Base-by-base conservation (phyloP, 1,140 invertebrate genomes). In the Protaetia brevitarsis region DNA sequence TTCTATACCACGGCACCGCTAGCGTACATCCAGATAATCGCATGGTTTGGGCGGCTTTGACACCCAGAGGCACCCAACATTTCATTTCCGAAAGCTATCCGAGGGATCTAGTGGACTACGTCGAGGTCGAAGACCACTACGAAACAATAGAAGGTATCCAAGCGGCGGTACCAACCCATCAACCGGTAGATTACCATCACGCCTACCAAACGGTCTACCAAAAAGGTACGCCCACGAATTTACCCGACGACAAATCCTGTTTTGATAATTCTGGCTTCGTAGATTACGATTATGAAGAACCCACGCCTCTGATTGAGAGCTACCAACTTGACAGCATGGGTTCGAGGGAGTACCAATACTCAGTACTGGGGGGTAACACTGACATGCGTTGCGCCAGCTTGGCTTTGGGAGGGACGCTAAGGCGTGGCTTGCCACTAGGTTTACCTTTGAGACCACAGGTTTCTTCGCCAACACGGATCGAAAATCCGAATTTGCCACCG, bases 21-120 rank as follows among this genome's bases (percentile, higher is more conserved):
- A 73, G 51, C 57, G 16, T 75, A 8, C 73, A 79, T 3, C 30
- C 60, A 62, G 85, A 88, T 74, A 86, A 86, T 4, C 79, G 88
- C n/a, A 87, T 91, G 13, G 84, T 93, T 23, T 94, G 91, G 91
- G 91, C 92, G 0, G 90, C 91, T 0, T 78, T 94, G 5, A 93
- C 91, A 2, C 91, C 92, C 0, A 82, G 90, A 13, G 91, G 91
- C 16, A 92, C 90, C 0, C 83, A 82, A 60, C 86, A 88, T 72
- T 88, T 87, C 70, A 84, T 88, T 30, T 85, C 86, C 2, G 86
- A 87, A 74, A 84, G 81, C 3, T 84, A 85, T 72, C 83, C 83
- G 11, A 57, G 70, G 34, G 70, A 76, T 66, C 63, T 78, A 8
- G 72, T 75, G 11, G 76, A 78, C 57, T 82, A 84, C 34, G 82